Percentiles rank a stretch among this genome's conserved stretches.
Conservation (phyloP, 2,888 invertebrate genomes). For the Drepana falcataria region DNA sequence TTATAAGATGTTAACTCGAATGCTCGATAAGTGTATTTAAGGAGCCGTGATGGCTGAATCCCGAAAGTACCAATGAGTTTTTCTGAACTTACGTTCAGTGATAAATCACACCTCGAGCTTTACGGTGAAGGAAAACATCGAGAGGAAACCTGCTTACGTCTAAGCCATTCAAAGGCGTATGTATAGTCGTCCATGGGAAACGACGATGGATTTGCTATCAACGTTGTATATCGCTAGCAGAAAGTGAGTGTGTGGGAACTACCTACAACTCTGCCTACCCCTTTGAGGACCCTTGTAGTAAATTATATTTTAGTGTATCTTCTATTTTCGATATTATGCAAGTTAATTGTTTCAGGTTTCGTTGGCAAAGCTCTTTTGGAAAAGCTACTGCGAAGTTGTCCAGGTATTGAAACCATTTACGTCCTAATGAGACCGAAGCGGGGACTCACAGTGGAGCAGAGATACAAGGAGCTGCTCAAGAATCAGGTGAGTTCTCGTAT, state of each 20-base stretch:
- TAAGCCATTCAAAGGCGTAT: conserved; percentile 34
- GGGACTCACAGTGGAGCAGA: conserved; percentile 83
- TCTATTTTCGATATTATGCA: conserved; percentile 6
- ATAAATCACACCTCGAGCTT: too few species aligned
- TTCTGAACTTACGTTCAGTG: too few species aligned
- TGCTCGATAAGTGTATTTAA: too few species aligned
- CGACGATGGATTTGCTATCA: conserved; percentile 54
- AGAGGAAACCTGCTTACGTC: conserved; percentile 53
- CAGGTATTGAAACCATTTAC: conserved; percentile 86
- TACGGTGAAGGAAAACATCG: too few species aligned
- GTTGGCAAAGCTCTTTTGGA: conserved; percentile 95
- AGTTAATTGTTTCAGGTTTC: conserved; percentile 80
- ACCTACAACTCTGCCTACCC: too few species aligned
- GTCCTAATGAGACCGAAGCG: conserved; percentile 87
- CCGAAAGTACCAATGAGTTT: too few species aligned
- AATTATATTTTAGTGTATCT: too few species aligned
- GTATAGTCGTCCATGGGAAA: too few species aligned
- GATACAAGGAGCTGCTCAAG: conserved; percentile 85
- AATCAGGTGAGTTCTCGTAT: conserved; percentile 72
- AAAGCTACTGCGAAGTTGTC: conserved; percentile 92
- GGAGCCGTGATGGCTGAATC: too few species aligned
- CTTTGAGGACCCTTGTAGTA: too few species aligned
- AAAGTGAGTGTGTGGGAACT: too few species aligned
- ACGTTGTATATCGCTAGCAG: conserved; percentile 6
- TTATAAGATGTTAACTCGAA: too few species aligned